Percentiles rank a stretch among this genome's conserved stretches.
These are phyloP conservation scores for Yponomeuta evonymella DNA, from an alignment of 2,888 invertebrate species.

Conservation along the genomic window DNA sequence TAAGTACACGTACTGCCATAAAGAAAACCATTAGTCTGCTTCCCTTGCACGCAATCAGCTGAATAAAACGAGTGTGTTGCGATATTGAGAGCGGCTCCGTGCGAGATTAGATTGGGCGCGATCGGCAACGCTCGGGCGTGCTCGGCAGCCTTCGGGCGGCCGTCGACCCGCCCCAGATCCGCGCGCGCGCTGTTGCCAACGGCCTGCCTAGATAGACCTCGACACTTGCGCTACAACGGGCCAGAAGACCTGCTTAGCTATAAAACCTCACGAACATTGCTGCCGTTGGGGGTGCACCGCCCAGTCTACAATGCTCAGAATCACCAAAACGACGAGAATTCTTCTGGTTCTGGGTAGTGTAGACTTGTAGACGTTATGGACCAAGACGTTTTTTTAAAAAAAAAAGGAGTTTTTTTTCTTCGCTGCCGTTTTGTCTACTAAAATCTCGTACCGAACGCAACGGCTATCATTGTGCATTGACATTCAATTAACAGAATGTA, in stretches of 20 bases:
- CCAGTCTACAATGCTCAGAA: no score
- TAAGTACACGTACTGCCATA: not conserved
- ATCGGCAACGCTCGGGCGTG: conserved; percentile 28
- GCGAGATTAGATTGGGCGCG: conserved; percentile 21
- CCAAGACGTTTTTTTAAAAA: no score
- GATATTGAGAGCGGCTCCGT: conserved; percentile 4
- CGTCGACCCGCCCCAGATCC: conserved; percentile 21
- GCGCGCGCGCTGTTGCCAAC: conserved; percentile 18
- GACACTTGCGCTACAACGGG: not conserved
- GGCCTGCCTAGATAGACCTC: conserved; percentile 5
- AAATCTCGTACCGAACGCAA: no score
- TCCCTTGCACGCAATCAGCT: conserved; percentile 6
- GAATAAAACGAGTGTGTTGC: conserved; percentile 10
- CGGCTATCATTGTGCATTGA: no score
- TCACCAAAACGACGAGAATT: no score
- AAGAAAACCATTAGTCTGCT: not conserved
- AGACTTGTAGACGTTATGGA: no score
- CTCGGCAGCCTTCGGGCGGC: conserved; percentile 24
- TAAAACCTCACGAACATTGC: no score
- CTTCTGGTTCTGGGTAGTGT: no score
- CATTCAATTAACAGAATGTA: no score
- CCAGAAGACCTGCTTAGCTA: not conserved
- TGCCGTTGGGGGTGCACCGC: no score
- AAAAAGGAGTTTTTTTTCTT: no score
- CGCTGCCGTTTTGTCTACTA: no score